phyloP scores from a whole-genome alignment of 2,888 invertebrate genomes.

The Ischnura elegans region DNA sequence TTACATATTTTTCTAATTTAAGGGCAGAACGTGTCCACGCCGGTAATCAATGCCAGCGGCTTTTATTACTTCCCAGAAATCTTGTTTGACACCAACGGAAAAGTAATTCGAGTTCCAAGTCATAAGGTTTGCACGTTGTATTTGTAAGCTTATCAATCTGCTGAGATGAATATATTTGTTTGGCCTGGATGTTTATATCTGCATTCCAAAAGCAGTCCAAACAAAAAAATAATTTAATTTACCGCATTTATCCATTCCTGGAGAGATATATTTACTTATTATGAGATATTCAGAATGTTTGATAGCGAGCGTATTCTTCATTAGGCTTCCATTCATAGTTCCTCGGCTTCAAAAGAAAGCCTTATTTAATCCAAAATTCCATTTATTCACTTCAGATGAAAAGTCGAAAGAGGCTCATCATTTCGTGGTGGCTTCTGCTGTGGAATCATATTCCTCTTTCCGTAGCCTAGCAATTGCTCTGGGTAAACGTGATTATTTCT shows the following conservation, averaged over 20 bases:
- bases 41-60: too few relatives aligned
- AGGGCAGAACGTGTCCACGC: too few relatives aligned
- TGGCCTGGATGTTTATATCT: background rate
- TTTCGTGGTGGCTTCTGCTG: background rate
- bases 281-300: background rate
- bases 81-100: background rate
- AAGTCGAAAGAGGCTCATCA: background rate
- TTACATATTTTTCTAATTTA: too few relatives aligned
- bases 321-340: background rate
- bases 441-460: background rate
- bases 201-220: background rate
- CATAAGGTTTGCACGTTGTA: too few relatives aligned
- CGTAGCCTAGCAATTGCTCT: background rate
- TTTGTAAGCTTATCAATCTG: background rate
- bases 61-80: too few relatives aligned
- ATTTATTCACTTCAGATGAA: background rate
- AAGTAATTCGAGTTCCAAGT: too few relatives aligned
- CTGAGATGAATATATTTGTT: background rate
- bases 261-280: background rate
- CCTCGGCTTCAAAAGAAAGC: background rate
- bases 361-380: background rate
- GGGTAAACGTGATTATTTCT: background rate
- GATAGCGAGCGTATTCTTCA: background rate
- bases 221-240: background rate
- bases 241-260: background rate